Evolutionary conservation across 2,113 vertebrate species (phyloP).

Genomic region (Rafetus swinhoei): DNA sequence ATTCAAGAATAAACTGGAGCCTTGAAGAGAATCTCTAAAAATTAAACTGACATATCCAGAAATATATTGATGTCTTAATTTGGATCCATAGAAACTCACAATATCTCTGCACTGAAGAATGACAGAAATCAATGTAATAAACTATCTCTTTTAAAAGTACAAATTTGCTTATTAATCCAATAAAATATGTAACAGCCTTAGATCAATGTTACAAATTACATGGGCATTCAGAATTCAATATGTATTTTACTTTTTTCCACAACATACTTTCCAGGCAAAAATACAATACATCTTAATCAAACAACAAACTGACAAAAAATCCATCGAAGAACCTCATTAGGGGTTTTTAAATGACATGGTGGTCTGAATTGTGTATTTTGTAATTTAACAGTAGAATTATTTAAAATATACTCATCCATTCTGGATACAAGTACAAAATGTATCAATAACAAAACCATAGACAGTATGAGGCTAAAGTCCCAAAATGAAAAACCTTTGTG

Average conservation of each 20-base stretch:
- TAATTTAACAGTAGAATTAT: background rate
- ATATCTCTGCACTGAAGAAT: background rate
- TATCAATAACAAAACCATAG: background rate
- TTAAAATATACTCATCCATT: background rate
- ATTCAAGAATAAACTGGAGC: background rate
- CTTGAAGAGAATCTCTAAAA: too few species aligned
- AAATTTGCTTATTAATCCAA: background rate
- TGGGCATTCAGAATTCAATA: background rate
- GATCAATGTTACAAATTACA: background rate
- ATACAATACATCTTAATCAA: background rate
- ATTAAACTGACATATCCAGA: background rate
- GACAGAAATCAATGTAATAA: background rate
- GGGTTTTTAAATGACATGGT: background rate
- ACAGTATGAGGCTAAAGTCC: background rate
- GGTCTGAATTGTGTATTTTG: background rate
- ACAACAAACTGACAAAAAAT: background rate
- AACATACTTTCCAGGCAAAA: background rate
- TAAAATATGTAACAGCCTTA: background rate
- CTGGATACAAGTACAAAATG: background rate
- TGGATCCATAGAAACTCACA: background rate
- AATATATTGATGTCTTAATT: background rate
- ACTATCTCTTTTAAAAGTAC: background rate
- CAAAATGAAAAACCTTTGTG: background rate
- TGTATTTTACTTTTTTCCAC: background rate
- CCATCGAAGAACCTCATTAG: background rate